phyloP scores from a whole-genome alignment of 2,888 invertebrate species.

The Carpatolechia fugitivella region DNA sequence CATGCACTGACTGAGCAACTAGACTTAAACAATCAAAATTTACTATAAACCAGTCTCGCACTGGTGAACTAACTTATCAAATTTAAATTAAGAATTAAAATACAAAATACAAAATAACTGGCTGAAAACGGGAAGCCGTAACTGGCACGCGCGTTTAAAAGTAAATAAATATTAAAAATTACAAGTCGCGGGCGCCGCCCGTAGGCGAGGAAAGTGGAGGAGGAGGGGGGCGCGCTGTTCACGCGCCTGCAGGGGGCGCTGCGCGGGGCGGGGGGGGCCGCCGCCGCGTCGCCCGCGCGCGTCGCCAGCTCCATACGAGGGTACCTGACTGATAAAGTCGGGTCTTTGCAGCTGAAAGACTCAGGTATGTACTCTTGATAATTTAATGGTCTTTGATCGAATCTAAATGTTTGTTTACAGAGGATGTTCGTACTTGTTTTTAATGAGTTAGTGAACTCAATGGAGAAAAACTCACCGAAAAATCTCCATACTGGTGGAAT shows the following conservation, averaged over 20 bases:
- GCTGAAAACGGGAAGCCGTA: background rate
- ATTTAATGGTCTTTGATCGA: too few species aligned
- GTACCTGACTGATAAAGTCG: conserved; percentile 83
- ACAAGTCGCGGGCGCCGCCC: conserved; percentile 10
- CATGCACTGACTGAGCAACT: conserved; percentile 59
- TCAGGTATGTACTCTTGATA: conserved; percentile 78
- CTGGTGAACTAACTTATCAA: conserved; percentile 2
- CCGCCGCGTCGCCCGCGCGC: conserved; percentile 83
- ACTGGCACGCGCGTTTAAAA: background rate
- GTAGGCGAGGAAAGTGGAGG: conserved; percentile 47
- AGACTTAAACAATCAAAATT: conserved; percentile 10
- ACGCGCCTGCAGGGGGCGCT: conserved; percentile 83
- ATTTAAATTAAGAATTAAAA: background rate
- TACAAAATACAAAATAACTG: background rate
- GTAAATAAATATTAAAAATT: background rate
- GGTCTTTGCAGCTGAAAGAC: conserved; percentile 83
- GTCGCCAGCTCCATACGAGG: conserved; percentile 87
- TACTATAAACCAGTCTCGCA: background rate
- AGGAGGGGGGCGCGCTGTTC: conserved; percentile 59
- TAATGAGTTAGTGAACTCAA: too few species aligned
- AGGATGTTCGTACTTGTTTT: too few species aligned
- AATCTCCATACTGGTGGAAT: too few species aligned
- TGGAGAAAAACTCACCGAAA: too few species aligned
- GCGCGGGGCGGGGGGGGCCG: conserved; percentile 84
- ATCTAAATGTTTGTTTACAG: too few species aligned